Percentiles rank a stretch among this genome's conserved stretches.
Evolutionary conservation across 92 coral and sea anemone species (phyloP).

Genomic region (Blastomussa wellsi): DNA sequence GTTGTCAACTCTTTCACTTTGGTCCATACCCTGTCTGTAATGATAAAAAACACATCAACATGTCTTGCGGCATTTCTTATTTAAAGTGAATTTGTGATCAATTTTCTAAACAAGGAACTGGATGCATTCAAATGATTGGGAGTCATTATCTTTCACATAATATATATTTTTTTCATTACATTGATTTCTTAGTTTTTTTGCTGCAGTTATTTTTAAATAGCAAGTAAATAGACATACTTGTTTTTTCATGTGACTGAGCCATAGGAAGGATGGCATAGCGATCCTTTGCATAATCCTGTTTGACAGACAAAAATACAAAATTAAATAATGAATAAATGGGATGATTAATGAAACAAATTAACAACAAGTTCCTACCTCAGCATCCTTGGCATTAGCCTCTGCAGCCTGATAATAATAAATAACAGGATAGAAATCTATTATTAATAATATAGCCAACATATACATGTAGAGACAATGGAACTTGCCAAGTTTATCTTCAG

Average conservation of each 20-base stretch:
- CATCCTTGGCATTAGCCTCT: conserved; percentile 79
- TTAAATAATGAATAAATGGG: not conserved
- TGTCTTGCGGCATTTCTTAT: not conserved
- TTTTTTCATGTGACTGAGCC: conserved; percentile 88
- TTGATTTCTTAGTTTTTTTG: no score
- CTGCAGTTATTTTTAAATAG: not conserved
- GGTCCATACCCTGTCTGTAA: conserved; percentile 82
- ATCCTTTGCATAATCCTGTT: conserved; percentile 91
- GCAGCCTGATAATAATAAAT: conserved; percentile 60
- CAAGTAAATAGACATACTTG: conserved; percentile 68
- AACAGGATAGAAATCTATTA: not conserved
- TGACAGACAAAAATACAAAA: not conserved
- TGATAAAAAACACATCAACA: not conserved
- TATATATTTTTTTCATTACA: no score
- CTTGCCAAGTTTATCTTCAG: no score
- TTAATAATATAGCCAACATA: not conserved
- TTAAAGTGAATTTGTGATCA: not conserved
- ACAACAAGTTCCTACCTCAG: conserved; percentile 63
- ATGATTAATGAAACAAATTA: not conserved
- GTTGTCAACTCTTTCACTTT: conserved; percentile 73
- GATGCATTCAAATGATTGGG: no score
- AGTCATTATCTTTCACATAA: not conserved
- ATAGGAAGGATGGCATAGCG: conserved; percentile 89
- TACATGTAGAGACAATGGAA: not conserved
- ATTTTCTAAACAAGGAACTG: not conserved